A percentile compares a stretch with the other conserved stretches of the same genome.
These are phyloP conservation scores for Orthochromis indermauri DNA, from an alignment of 2,113 vertebrate species.

Conservation along the genomic window DNA sequence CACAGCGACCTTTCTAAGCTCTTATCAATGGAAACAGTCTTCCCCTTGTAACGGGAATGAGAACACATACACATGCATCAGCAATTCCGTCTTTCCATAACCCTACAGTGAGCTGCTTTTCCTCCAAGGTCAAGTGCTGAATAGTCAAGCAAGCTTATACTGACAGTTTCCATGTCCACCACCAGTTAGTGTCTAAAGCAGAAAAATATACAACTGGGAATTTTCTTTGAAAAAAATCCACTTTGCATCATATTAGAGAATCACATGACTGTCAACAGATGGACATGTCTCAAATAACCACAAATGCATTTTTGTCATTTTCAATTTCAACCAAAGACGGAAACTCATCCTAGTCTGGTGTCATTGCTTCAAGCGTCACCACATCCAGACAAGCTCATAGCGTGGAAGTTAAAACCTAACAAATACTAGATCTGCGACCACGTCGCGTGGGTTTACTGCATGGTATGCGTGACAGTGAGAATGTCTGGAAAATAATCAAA, in stretches of 20 bases:
- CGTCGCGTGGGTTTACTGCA: background rate
- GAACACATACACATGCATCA: background rate
- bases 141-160: background rate
- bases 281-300: background rate
- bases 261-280: background rate
- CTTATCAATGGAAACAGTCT: slow-evolving; percentile 65
- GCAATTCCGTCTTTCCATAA: background rate
- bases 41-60: background rate
- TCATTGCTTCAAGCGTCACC: background rate
- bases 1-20: slow-evolving; percentile 13
- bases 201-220: background rate
- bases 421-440: background rate
- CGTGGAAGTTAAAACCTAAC: background rate
- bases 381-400: background rate
- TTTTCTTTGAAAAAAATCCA: background rate
- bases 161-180: background rate
- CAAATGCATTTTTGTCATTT: background rate
- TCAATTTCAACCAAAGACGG: background rate
- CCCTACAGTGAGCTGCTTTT: background rate
- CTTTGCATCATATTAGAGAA: background rate
- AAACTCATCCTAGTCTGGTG: background rate
- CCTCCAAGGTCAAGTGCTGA: background rate
- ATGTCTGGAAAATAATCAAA: background rate
- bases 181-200: background rate
- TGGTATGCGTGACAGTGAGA: background rate